Percentiles rank a stretch among this genome's conserved stretches.
Evolutionary conservation across 2,888 invertebrate genomes (phyloP).

Genomic region (Orthonevra nobilis): DNA sequence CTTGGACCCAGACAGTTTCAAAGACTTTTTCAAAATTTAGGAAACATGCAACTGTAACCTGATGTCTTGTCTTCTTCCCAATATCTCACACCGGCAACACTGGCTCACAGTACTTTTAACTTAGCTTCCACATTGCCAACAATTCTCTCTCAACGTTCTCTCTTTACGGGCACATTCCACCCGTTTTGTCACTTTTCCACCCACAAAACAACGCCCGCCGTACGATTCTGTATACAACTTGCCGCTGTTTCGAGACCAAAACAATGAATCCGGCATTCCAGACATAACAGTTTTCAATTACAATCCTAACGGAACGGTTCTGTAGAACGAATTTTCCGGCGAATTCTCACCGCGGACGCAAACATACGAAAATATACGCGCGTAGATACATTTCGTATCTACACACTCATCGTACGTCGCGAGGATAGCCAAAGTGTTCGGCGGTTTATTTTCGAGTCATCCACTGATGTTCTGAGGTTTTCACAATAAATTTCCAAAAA

Average conservation of each 20-base stretch:
- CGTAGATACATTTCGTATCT: constrained; percentile 13
- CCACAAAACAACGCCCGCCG: not conserved
- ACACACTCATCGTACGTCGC: not conserved
- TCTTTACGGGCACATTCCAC: constrained; percentile 37
- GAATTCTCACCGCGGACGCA: not conserved
- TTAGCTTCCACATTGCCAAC: constrained; percentile 24
- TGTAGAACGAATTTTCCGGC: not conserved
- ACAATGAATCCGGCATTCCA: constrained; percentile 47
- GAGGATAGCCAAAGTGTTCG: not conserved
- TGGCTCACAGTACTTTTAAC: too few species aligned
- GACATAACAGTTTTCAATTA: constrained; percentile 56
- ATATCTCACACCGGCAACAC: too few species aligned
- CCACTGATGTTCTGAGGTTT: not conserved
- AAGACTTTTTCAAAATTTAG: too few species aligned
- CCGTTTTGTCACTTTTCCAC: not conserved
- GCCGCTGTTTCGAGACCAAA: constrained; percentile 54
- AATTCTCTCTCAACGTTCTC: too few species aligned
- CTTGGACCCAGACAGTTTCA: too few species aligned
- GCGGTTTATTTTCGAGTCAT: constrained; percentile 14
- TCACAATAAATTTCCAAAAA: constrained; percentile 4
- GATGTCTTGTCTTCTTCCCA: too few species aligned
- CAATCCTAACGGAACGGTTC: constrained; percentile 40
- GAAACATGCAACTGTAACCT: too few species aligned
- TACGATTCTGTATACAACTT: too few species aligned
- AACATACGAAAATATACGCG: not conserved